These are phyloP conservation scores for Chrysolina haemoptera DNA, from an alignment of 2,888 invertebrate genomes.

Conservation along the genomic window DNA sequence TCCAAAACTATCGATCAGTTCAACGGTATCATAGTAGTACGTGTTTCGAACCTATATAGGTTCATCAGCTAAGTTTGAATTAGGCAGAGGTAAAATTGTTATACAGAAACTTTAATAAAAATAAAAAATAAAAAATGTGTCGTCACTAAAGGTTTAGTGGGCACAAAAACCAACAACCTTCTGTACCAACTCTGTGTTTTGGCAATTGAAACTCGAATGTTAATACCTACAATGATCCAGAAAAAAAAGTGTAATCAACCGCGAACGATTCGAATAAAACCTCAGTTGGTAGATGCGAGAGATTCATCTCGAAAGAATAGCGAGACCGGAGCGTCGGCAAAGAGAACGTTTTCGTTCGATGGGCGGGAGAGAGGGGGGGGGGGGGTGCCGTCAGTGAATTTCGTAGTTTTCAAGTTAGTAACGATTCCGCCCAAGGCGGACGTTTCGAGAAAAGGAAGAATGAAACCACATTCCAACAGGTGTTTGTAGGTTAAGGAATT, in stretches of 20 bases:
- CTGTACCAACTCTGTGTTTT: too few relatives aligned
- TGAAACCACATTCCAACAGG: slow-evolving; percentile 69
- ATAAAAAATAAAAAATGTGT: too few relatives aligned
- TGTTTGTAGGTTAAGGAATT: slow-evolving; percentile 70
- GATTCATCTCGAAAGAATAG: neutral
- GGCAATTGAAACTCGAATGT: too few relatives aligned
- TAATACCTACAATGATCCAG: too few relatives aligned
- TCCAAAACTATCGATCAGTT: too few relatives aligned
- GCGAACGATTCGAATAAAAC: neutral
- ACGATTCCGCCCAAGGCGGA: slow-evolving; percentile 59
- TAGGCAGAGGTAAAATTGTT: too few relatives aligned
- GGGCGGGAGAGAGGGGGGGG: neutral
- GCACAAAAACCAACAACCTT: too few relatives aligned
- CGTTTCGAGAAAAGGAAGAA: slow-evolving; percentile 65
- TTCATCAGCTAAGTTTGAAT: too few relatives aligned
- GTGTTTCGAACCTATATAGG: too few relatives aligned
- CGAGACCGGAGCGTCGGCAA: neutral
- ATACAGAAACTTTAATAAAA: too few relatives aligned
- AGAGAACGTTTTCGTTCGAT: neutral
- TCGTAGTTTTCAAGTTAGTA: slow-evolving; percentile 52
- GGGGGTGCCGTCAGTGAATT: slow-evolving; percentile 41
- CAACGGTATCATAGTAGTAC: too few relatives aligned
- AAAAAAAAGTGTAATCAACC: neutral
- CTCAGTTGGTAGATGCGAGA: neutral
- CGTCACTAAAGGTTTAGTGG: too few relatives aligned